Percentiles rank a stretch among this genome's conserved stretches.
Evolutionary conservation across 2,888 invertebrate genomes (phyloP).

Genomic region (Congeria kusceri): DNA sequence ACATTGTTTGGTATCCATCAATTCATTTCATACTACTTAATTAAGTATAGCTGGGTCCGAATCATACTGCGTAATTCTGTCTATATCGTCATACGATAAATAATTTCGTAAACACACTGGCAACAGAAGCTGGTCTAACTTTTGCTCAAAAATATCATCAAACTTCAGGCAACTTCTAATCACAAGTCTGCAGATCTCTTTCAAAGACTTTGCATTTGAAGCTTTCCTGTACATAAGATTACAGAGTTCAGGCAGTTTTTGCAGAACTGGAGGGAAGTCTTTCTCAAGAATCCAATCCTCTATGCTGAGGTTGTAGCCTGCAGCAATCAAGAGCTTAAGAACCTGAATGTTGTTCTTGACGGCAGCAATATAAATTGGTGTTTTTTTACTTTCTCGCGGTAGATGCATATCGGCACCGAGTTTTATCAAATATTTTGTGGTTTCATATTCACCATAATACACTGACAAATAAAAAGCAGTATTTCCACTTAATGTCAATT

Average conservation of each 20-base stretch:
- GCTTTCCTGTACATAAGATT: slow-evolving; percentile 60
- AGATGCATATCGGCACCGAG: slow-evolving; percentile 75
- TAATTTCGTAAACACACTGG: slow-evolving; percentile 28
- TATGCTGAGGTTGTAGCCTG: slow-evolving; percentile 73
- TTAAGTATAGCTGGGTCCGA: no score
- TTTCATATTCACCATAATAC: slow-evolving; percentile 74
- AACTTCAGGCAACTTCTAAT: slow-evolving; percentile 53
- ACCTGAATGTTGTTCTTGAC: slow-evolving; percentile 68
- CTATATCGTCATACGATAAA: slow-evolving; percentile 35
- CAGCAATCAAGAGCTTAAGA: slow-evolving; percentile 69
- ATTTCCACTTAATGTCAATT: slow-evolving; percentile 72
- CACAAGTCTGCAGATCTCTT: slow-evolving; percentile 57
- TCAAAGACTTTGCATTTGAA: slow-evolving; percentile 60
- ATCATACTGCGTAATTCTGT: slow-evolving; percentile 5
- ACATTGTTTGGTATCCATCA: no score
- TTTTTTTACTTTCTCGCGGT: slow-evolving; percentile 64
- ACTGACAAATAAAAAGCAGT: slow-evolving; percentile 79
- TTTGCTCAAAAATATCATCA: slow-evolving; percentile 29
- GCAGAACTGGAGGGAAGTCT: slow-evolving; percentile 62
- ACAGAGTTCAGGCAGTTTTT: slow-evolving; percentile 54
- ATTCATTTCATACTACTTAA: no score
- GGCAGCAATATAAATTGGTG: slow-evolving; percentile 75
- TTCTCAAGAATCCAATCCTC: slow-evolving; percentile 71
- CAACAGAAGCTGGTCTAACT: slow-evolving; percentile 21
- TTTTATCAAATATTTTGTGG: slow-evolving; percentile 74